These are phyloP conservation scores for Crotalus helleri DNA, from an alignment of 2,113 vertebrate species.

Conservation along the genomic window DNA sequence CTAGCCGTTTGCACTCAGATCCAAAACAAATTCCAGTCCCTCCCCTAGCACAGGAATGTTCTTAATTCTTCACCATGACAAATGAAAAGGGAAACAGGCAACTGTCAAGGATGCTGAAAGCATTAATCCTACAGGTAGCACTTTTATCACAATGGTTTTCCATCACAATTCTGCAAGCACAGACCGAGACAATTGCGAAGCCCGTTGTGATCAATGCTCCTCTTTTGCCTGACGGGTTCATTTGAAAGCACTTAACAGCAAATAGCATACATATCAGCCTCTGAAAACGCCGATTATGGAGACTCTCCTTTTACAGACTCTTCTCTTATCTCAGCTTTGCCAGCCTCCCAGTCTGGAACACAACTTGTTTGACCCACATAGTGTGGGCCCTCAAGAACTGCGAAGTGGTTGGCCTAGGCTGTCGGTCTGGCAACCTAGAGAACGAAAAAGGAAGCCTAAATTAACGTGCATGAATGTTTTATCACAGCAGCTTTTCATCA, in stretches of 20 bases:
- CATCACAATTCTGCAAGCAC: neutral
- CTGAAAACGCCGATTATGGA: neutral
- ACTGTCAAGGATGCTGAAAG: neutral
- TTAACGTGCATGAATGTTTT: conserved; percentile 2
- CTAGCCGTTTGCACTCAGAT: neutral
- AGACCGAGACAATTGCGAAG: neutral
- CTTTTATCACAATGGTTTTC: neutral
- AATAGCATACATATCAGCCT: neutral
- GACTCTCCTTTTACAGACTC: neutral
- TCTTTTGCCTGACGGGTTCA: neutral
- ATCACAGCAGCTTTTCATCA: neutral
- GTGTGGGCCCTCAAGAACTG: neutral
- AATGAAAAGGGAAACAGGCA: neutral
- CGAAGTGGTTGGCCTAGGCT: no score
- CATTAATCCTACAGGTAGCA: neutral
- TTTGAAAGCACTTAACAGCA: neutral
- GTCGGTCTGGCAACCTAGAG: neutral
- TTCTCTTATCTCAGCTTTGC: neutral
- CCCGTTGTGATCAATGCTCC: neutral
- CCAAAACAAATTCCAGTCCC: neutral
- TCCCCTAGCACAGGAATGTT: neutral
- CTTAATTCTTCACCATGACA: neutral
- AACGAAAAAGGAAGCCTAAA: neutral
- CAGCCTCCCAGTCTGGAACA: neutral
- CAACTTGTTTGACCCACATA: neutral